Evolutionary conservation across 2,888 invertebrate species (phyloP).

Genomic region (Matsumyia berberina): DNA sequence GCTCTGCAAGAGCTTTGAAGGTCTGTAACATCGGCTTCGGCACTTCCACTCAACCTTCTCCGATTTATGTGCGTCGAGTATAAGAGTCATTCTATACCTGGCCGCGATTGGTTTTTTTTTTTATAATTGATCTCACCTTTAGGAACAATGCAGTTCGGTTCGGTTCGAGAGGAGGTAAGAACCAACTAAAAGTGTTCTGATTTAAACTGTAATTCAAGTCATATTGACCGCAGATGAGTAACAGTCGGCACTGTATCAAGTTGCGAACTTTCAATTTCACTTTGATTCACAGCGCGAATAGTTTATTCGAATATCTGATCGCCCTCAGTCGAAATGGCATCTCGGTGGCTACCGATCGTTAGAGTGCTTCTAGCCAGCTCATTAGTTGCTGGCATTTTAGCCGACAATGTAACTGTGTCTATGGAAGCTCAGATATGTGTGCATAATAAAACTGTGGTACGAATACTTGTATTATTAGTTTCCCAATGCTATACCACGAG

Average conservation of each 20-base stretch:
- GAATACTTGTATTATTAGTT: slow-evolving; percentile 13
- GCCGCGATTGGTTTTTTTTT: slow-evolving; percentile 30
- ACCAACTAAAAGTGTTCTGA: slow-evolving; percentile 25
- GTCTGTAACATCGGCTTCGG: slow-evolving; percentile 19
- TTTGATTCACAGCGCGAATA: slow-evolving; percentile 27
- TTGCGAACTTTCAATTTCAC: slow-evolving; percentile 53
- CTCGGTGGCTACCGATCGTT: slow-evolving; percentile 37
- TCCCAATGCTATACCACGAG: slow-evolving; percentile 8
- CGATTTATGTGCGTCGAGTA: background rate
- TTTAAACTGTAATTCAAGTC: slow-evolving; percentile 43
- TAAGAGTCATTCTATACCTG: slow-evolving; percentile 33
- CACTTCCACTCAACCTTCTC: slow-evolving; percentile 35
- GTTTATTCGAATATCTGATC: slow-evolving; percentile 38
- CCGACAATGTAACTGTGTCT: slow-evolving; percentile 61
- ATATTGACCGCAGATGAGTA: slow-evolving; percentile 43
- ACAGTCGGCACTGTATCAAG: slow-evolving; percentile 15
- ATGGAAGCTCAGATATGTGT: slow-evolving; percentile 71
- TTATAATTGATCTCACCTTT: slow-evolving; percentile 20
- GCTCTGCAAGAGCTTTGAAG: slow-evolving; percentile 47
- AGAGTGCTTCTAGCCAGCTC: slow-evolving; percentile 41
- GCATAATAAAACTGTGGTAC: slow-evolving; percentile 75
- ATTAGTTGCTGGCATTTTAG: slow-evolving; percentile 39
- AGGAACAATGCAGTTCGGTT: slow-evolving; percentile 10
- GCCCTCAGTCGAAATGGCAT: slow-evolving; percentile 69
- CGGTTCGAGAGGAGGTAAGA: background rate